Base-by-base conservation (phyloP, 2,797 vertebrate genomes). In the Galagoides demidoff region DNA sequence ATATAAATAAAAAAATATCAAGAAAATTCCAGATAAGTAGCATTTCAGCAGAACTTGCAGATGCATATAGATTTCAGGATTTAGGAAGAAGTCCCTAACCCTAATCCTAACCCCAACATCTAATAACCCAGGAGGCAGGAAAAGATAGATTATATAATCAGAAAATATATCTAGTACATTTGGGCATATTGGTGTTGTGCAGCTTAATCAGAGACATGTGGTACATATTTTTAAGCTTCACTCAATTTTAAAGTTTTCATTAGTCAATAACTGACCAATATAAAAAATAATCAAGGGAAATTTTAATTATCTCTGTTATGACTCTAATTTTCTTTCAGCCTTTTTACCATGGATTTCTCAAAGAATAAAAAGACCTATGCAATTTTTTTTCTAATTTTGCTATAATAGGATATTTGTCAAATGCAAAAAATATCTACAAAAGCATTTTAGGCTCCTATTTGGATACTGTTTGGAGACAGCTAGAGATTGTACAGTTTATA, bases 401-500 rank as follows among this genome's bases (percentile, higher is more conserved):
- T 97, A 74, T 96, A 92, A 97, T 76, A 99, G 99, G 97, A 82
- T 99, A 99, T 98, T 98, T 99, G 96, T 98, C 95, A 87, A 98
- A 98, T 96, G 99, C 98, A 79, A 99, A 98, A 64, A 97, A 98
- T 95, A 94, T 94, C 25, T 99, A 99, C 97, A 97, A 95, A 66
- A 99, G 98, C 37, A 95, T 98, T 90, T 97, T 98, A 92, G 98
- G 98, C 89, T 98, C 97, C 31, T 98, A 95, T 98, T 98, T 99
- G 97, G 96, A 98, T 97, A 97, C 98, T 92, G 98, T 99, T 97
- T 98, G 99, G 98, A 99, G 98, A 96, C 99, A 98, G 96, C 94
- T 99, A 93, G 97, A 98, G 97, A 98, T 99, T 98, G 95, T 99
- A 93, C 98, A 99, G 87, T 99, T 98, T 98, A 98, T 99, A 97